Conservation (phyloP, 2,797 vertebrate genomes). For the Onychomys leucogaster region DNA sequence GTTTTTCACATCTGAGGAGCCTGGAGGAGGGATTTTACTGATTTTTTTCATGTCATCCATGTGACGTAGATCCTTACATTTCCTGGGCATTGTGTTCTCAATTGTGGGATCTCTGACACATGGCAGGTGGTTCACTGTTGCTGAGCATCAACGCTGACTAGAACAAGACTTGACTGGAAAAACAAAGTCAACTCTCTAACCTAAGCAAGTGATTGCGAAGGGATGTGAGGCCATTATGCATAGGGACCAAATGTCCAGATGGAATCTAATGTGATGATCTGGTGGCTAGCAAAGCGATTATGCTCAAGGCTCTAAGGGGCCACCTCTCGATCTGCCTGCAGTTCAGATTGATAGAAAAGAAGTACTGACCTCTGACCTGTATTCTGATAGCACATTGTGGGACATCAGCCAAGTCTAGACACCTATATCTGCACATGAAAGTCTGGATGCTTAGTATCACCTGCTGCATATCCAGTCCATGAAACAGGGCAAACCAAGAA, state of each 20-base stretch:
- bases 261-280: background rate
- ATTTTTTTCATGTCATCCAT: too few species aligned
- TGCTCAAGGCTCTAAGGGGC: background rate
- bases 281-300: background rate
- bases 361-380: background rate
- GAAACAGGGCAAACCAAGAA: background rate
- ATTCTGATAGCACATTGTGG: background rate
- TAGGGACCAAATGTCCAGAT: background rate
- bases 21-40: too few species aligned
- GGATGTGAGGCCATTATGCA: background rate
- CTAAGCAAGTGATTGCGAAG: background rate
- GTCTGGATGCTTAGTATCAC: background rate
- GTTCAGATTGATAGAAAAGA: background rate
- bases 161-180: background rate
- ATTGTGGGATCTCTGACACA: background rate
- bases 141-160: background rate
- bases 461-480: background rate
- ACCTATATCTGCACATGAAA: background rate
- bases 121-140: background rate
- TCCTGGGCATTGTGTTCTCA: too few species aligned
- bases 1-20: too few species aligned
- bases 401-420: background rate
- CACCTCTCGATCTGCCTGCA: background rate
- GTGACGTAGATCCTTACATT: too few species aligned
- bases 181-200: background rate